A percentile compares a stretch with the other conserved stretches of the same genome.
phyloP scores from a whole-genome alignment of 2,888 invertebrate genomes.

The Melanostoma scalare region DNA sequence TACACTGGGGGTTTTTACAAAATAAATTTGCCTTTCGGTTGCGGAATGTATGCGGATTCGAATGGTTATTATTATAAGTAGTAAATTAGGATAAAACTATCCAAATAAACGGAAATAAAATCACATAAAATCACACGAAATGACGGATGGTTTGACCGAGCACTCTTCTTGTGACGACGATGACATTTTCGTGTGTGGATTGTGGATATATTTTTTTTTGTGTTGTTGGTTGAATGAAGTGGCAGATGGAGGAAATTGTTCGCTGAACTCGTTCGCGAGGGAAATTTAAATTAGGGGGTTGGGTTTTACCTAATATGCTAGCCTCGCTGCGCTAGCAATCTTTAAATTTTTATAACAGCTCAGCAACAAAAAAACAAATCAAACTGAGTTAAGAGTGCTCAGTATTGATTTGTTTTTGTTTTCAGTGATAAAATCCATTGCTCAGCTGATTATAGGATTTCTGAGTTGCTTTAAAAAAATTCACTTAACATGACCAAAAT shows the following conservation, averaged over 20 bases:
- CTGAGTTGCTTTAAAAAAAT: too few species aligned
- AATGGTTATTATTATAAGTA: constrained; percentile 51
- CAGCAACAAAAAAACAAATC: too few species aligned
- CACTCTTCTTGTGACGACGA: constrained; percentile 75
- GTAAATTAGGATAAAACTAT: constrained; percentile 63
- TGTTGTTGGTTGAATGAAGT: constrained; percentile 19
- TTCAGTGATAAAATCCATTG: too few species aligned
- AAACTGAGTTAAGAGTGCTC: too few species aligned
- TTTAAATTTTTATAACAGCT: too few species aligned
- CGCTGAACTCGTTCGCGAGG: constrained; percentile 15
- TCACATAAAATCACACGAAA: constrained; percentile 74
- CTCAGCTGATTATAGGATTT: too few species aligned
- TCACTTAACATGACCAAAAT: too few species aligned
- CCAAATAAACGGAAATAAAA: constrained; percentile 73
- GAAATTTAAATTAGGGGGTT: constrained; percentile 23
- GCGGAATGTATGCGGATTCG: constrained; percentile 63
- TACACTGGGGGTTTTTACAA: constrained; percentile 1
- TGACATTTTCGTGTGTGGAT: constrained; percentile 74
- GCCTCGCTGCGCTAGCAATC: too few species aligned
- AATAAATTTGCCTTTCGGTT: constrained; percentile 3
- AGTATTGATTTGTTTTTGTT: too few species aligned
- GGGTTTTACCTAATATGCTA: neutral
- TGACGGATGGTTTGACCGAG: constrained; percentile 73
- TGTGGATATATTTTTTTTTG: constrained; percentile 44
- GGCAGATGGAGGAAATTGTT: constrained; percentile 51